These are phyloP conservation scores for Heliconius nattereri DNA, from an alignment of 1,140 invertebrate genomes.

Conservation along the genomic window DNA sequence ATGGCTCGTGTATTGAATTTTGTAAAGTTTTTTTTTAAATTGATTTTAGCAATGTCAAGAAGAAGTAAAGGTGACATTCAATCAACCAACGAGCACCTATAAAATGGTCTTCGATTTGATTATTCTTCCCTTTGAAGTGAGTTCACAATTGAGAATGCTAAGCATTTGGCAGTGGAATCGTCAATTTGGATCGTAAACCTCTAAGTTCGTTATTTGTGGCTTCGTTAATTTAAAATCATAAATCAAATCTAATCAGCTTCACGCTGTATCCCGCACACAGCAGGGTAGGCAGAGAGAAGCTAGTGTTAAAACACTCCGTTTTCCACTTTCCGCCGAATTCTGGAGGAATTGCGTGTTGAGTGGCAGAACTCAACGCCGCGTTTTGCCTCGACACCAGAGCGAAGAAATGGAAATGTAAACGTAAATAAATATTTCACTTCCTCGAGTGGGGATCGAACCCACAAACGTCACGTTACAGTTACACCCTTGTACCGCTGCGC, in stretches of 20 bases:
- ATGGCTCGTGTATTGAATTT: not conserved
- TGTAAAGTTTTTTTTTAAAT: conserved; percentile 5
- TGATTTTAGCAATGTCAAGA: conserved; percentile 3
- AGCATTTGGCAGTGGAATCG: conserved; percentile 32
- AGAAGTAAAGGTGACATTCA: conserved; percentile 33
- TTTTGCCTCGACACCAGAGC: no score
- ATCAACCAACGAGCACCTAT: conserved; percentile 34
- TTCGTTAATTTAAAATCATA: conserved; percentile 15
- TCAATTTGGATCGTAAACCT: conserved; percentile 33
- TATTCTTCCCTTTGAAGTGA: conserved; percentile 34
- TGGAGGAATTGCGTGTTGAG: no score
- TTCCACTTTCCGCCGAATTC: no score
- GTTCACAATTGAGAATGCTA: conserved; percentile 32
- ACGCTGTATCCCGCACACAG: no score
- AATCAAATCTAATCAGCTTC: not conserved
- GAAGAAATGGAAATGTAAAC: no score
- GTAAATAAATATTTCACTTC: no score
- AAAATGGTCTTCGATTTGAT: conserved; percentile 37
- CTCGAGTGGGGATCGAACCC: no score
- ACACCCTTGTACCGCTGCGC: no score
- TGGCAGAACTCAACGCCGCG: no score
- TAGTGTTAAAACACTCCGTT: no score
- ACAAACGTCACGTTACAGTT: no score
- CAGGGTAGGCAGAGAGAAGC: no score
- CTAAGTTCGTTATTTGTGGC: conserved; percentile 19